Base-by-base conservation (phyloP, 2,888 invertebrate species). In the Latheticus oryzae region DNA sequence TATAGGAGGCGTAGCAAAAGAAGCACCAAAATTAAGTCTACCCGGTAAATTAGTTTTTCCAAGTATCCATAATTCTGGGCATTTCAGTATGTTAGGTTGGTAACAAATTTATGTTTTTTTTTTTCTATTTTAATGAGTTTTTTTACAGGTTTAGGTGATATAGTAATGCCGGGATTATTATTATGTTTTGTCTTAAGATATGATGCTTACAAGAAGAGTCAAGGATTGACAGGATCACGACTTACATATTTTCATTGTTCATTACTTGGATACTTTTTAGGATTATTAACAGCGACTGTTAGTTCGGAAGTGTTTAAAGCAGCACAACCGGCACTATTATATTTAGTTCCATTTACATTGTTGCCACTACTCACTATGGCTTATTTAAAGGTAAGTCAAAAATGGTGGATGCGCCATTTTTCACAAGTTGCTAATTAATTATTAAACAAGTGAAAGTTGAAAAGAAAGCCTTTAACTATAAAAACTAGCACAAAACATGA, bases 191-290 rank as follows among this genome's bases (percentile, higher is more conserved):
- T 97, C 60, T 81, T 97, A 70, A 91, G 97, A 26, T 97, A 97
- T 79, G 97, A 97, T 82, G 96, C 97, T 5, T 96, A 97, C 82
- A 97, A 97, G 81, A 95, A 95, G 79, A 88, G 92, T 42, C 93
- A 91, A 75, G 83, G 90, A 8, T 52, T 78, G 59, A 58, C 74
- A 13, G 75, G 76, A 11, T 87, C 87, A 40, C 85, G 88, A 64
- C 83, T 91, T 73, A 95, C 95, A 74, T 97, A 97, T 85, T 97
- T 97, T 85, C 97, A 97, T 84, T 97, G 97, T 85, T 97, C 97
- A 74, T 86, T 97, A 76, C 88, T 97, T 79, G 97, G 97, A 75
- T 84, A 97, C 83, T 97, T 97, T 83, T 85, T 97, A 78, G 97
- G 97, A 71, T 84, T 97, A 78, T 84, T 97, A 79, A 97, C 97